Base-by-base conservation (phyloP, 92 coral and sea anemone species). In the Anthopleura xanthogrammica region DNA sequence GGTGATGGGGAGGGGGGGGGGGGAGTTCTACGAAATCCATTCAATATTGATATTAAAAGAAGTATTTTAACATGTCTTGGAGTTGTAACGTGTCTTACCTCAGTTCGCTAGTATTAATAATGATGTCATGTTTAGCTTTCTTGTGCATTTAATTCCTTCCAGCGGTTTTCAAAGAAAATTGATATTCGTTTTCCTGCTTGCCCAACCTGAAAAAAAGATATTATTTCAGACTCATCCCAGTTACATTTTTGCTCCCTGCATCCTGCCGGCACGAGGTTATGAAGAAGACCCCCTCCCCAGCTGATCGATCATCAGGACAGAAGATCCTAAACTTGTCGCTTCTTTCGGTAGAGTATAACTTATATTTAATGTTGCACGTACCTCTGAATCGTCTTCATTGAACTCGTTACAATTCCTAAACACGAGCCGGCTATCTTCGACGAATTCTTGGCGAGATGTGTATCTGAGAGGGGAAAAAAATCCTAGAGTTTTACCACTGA, bases 301-400 rank as follows among this genome's bases (percentile, higher is more conserved):
- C 50, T 46, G 50, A 46, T 46, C 3, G 50, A 46, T 46, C 50
- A 46, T 46, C 50, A 46, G 50, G 50, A 46, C 50, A 46, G 50
- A 46, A 20, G 70, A 20, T 62, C 36, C 70, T 2, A 54, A 54
- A 0, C 58, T 54, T 54, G 16, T 54, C 14, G 2, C 14, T 14
- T 23, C 64, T 58, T 14, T 14, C 64, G 11, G 70, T 20, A 62
- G 29, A 62, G 70, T 62, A 7, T n/a, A 62, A 20, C 13, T 29
- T 29, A 29, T 29, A 29, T 29, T 29, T 16, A 6, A 19, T 14
- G 19, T 20, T 50, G 55, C 20, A 72, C 95, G 16, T 76, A 96
- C 99, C 92, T 96, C 99, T 8, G 99, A 96, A 88, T 96, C 99
- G 85, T 96, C 99, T 85, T 96, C 99, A 78, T 96, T 96, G 78